These are phyloP conservation scores for Prunella fulvescens DNA, from an alignment of 2,113 vertebrate genomes.

Conservation along the genomic window DNA sequence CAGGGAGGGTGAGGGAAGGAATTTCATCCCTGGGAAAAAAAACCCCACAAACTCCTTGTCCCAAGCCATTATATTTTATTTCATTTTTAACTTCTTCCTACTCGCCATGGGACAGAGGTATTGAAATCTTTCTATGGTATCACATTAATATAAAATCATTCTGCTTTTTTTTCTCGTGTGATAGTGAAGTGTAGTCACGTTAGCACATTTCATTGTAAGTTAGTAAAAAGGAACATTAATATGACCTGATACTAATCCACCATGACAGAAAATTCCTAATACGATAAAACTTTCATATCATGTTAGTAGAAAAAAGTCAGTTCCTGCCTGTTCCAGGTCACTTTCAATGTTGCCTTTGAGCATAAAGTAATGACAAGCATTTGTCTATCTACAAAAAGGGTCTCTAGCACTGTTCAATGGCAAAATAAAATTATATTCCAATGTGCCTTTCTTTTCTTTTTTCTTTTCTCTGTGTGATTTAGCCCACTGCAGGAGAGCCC, in stretches of 20 bases:
- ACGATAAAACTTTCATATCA: conserved; percentile 75
- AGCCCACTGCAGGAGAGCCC: background rate
- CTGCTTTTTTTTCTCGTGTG: conserved; percentile 5
- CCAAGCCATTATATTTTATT: background rate
- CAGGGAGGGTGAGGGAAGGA: background rate
- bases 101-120: background rate
- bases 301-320: conserved; percentile 66
- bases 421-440: background rate
- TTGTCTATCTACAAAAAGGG: conserved; percentile 48
- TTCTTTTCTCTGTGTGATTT: background rate
- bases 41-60: background rate
- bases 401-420: background rate
- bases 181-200: conserved; percentile 40
- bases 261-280: conserved; percentile 75
- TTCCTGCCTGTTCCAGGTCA: conserved; percentile 66
- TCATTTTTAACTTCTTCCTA: conserved; percentile 1
- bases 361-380: conserved; percentile 33
- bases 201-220: conserved; percentile 73
- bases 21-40: background rate
- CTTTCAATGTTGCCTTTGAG: conserved; percentile 63
- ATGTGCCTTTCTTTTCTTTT: background rate
- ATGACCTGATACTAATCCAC: conserved; percentile 68
- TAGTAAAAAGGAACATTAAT: conserved; percentile 68
- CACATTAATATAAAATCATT: conserved; percentile 44
- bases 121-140: conserved; percentile 39